Percentiles rank a stretch among this genome's conserved stretches.
Evolutionary conservation across 2,797 vertebrate species (phyloP).

Genomic region (Rhinoraja longicauda): DNA sequence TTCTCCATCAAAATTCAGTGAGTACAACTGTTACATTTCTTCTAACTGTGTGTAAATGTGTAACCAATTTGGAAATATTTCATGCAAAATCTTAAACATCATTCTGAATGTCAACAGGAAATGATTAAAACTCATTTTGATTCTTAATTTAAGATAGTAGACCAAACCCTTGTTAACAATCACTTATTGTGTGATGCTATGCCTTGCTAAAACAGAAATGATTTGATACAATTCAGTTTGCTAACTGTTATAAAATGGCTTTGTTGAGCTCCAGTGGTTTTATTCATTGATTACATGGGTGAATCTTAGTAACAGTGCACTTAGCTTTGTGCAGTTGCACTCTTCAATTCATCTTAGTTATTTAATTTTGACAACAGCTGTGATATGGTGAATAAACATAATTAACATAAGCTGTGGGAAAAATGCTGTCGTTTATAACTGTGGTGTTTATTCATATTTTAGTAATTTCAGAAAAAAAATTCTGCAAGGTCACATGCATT

Average conservation of each 20-base stretch:
- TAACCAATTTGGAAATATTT: too few species aligned
- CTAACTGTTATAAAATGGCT: neutral
- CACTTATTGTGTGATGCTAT: neutral
- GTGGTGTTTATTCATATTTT: slow-evolving; percentile 6
- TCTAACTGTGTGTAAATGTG: too few species aligned
- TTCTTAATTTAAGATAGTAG: neutral
- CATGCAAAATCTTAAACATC: too few species aligned
- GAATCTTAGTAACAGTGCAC: neutral
- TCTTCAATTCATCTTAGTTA: neutral
- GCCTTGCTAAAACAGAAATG: neutral
- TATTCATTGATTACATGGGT: neutral
- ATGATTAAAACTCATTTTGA: too few species aligned
- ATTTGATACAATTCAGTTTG: neutral
- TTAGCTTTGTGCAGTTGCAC: neutral
- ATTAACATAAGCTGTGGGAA: slow-evolving; percentile 10
- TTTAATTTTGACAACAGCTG: neutral
- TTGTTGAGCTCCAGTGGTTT: neutral
- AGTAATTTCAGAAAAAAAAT: neutral
- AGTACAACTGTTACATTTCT: too few species aligned
- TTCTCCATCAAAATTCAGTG: too few species aligned
- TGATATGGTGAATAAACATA: slow-evolving; percentile 5
- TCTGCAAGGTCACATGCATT: neutral
- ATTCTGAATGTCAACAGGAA: too few species aligned
- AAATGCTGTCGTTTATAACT: neutral
- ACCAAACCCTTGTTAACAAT: neutral